Evolutionary conservation across 2,113 vertebrate species (phyloP).

Genomic region (Kryptolebias marmoratus): DNA sequence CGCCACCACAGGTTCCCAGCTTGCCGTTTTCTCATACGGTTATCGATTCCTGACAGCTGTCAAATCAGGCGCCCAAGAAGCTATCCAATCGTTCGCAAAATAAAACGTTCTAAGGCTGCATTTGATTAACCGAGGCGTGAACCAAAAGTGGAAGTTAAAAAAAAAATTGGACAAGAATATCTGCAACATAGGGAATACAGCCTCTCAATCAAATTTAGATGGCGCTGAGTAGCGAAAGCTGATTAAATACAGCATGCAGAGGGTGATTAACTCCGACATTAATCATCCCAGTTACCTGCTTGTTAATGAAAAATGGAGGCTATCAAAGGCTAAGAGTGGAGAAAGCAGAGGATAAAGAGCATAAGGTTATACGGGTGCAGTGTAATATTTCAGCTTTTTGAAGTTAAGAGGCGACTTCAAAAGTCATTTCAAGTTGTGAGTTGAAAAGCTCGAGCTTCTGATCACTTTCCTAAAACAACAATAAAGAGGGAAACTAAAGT

Average conservation of each 20-base stretch:
- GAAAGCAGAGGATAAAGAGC: slow-evolving; percentile 2
- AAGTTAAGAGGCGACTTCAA: background rate
- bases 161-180: no score
- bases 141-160: background rate
- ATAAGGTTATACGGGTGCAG: background rate
- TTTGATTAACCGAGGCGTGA: background rate
- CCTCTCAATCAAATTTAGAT: slow-evolving; percentile 24
- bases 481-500: slow-evolving; percentile 30
- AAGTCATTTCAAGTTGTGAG: background rate
- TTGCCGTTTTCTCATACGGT: background rate
- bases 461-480: slow-evolving; percentile 47
- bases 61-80: background rate
- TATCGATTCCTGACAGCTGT: background rate
- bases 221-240: slow-evolving; percentile 30
- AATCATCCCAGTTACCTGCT: slow-evolving; percentile 64
- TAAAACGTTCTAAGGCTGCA: background rate
- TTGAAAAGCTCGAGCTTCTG: slow-evolving; percentile 20
- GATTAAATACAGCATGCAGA: slow-evolving; percentile 60
- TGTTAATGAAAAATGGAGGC: slow-evolving; percentile 66
- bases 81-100: background rate
- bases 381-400: slow-evolving; percentile 7
- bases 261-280: slow-evolving; percentile 64
- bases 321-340: background rate
- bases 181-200: background rate
- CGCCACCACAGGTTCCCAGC: background rate